Percentiles rank a stretch among this genome's conserved stretches.
These are phyloP conservation scores for Sciurus carolinensis DNA, from an alignment of 2,797 vertebrate species.

Conservation along the genomic window DNA sequence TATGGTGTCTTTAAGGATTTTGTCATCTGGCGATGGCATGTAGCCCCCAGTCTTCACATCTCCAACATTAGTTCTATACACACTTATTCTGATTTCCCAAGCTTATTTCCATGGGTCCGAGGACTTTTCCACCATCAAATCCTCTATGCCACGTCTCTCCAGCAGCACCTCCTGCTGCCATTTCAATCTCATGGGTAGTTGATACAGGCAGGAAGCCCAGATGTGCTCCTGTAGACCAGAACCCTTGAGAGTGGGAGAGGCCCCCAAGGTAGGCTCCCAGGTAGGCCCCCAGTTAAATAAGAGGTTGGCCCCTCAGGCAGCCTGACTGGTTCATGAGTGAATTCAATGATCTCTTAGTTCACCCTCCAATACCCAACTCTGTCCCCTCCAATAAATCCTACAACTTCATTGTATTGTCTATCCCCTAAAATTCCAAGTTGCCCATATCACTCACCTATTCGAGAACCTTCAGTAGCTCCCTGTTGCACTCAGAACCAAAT, in stretches of 20 bases:
- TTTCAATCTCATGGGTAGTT: background rate
- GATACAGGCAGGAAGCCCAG: background rate
- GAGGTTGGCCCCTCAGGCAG: background rate
- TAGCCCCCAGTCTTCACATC: background rate
- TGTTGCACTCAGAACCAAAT: background rate
- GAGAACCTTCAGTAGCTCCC: background rate
- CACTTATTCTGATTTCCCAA: background rate
- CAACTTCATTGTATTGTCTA: no score
- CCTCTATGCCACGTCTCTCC: background rate
- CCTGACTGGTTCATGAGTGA: background rate
- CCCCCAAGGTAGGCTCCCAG: background rate
- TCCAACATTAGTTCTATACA: background rate
- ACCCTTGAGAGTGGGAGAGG: background rate
- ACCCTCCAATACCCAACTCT: background rate
- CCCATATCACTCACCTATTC: background rate
- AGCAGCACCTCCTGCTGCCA: background rate
- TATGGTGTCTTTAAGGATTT: background rate
- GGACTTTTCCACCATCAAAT: background rate
- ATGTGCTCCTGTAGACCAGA: background rate
- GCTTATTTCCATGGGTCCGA: background rate
- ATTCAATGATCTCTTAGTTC: background rate
- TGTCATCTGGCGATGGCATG: background rate
- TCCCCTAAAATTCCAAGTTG: background rate
- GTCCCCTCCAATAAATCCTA: background rate
- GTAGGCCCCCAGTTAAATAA: background rate